Conservation (phyloP, 2,888 invertebrate species). For the Andrena bucephala region DNA sequence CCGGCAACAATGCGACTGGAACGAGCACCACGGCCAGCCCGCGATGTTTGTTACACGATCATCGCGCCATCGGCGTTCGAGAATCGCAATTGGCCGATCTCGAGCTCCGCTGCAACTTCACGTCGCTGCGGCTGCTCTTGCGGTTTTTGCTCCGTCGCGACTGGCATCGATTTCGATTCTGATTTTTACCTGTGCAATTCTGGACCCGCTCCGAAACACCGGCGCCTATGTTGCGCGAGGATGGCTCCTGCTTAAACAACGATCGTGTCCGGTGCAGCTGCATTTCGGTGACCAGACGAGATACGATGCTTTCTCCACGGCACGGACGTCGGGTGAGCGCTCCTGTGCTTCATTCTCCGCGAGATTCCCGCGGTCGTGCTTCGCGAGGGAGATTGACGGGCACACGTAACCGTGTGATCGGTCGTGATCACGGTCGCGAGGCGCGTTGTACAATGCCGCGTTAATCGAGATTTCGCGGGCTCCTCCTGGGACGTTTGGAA, state of each 20-base stretch:
- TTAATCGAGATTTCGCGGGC: conserved; percentile 78
- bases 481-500: conserved; percentile 61
- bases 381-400: background rate
- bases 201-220: background rate
- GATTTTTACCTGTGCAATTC: background rate
- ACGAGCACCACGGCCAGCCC: background rate
- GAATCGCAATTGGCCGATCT: conserved; percentile 32
- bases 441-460: conserved; percentile 79
- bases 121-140: conserved; percentile 10
- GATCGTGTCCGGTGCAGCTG: background rate
- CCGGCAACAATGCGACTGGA: background rate
- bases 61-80: conserved; percentile 12
- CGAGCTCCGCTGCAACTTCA: conserved; percentile 13
- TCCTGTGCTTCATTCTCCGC: background rate
- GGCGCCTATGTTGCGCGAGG: background rate
- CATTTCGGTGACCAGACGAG: background rate
- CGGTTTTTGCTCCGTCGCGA: background rate
- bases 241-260: background rate
- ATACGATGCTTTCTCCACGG: background rate
- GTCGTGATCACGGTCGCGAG: conserved; percentile 73
- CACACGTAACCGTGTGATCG: conserved; percentile 3
- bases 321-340: background rate
- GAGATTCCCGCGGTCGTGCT: background rate
- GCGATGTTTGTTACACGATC: conserved; percentile 10
- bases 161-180: background rate